Percentiles rank a stretch among this genome's conserved stretches.
Conservation (phyloP, 2,113 vertebrate species). For the Callocephalon fimbriatum region DNA sequence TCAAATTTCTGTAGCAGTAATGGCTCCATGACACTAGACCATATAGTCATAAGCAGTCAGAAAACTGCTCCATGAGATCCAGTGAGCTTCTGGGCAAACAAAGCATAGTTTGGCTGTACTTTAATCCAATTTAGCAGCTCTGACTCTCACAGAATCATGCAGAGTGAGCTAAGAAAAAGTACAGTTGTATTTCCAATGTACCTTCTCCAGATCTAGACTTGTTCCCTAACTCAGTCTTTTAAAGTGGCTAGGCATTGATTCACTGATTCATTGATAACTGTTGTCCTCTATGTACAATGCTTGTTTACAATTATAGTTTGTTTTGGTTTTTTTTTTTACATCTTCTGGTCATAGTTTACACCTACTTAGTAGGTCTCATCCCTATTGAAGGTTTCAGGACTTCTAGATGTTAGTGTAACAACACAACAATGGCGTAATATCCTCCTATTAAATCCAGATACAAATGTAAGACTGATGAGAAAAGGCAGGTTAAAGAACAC, state of each 20-base stretch:
- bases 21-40: neutral
- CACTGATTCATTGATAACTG: neutral
- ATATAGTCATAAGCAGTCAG: neutral
- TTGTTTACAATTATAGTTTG: neutral
- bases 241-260: neutral
- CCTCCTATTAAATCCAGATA: neutral
- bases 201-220: neutral
- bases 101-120: neutral
- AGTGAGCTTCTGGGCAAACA: neutral
- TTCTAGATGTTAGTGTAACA: neutral
- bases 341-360: neutral
- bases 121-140: neutral
- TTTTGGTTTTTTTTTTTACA: neutral
- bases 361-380: neutral
- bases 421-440: neutral
- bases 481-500: neutral
- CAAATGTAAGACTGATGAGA: neutral
- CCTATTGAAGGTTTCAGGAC: neutral
- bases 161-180: neutral
- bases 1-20: neutral
- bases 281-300: neutral
- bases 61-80: neutral
- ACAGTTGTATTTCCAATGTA: neutral
- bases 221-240: neutral
- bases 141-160: neutral